These are phyloP conservation scores for Cantharis flavilabris DNA, from an alignment of 2,888 invertebrate species.

Conservation along the genomic window DNA sequence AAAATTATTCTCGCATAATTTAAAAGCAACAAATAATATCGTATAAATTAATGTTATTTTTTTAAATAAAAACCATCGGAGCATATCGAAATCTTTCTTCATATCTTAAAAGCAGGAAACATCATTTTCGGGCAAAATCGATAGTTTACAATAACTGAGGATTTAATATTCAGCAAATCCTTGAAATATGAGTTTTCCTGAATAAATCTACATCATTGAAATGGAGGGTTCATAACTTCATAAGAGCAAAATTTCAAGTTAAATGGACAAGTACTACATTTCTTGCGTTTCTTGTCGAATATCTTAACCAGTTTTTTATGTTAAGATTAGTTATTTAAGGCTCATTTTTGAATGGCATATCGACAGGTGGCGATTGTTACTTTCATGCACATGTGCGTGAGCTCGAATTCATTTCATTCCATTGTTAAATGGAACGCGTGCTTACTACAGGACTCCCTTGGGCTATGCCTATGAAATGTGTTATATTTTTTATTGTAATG, in stretches of 20 bases:
- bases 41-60: background rate
- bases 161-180: background rate
- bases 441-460: constrained; percentile 26
- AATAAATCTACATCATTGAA: background rate
- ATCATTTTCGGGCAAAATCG: background rate
- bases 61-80: background rate
- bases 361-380: constrained; percentile 26
- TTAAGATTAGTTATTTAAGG: background rate
- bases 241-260: background rate
- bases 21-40: background rate
- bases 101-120: background rate
- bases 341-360: constrained; percentile 14
- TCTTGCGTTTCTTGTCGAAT: background rate
- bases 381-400: constrained; percentile 33
- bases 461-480: constrained; percentile 14
- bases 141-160: background rate
- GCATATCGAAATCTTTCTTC: background rate
- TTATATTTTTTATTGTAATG: constrained; percentile 1
- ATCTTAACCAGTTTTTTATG: constrained; percentile 17
- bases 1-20: background rate
- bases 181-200: background rate
- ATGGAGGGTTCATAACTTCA: background rate
- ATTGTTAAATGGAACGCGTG: constrained; percentile 26
- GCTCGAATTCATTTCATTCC: constrained; percentile 29
- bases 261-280: background rate